phyloP scores from a whole-genome alignment of 2,797 vertebrate species.

The Vespertilio murinus region DNA sequence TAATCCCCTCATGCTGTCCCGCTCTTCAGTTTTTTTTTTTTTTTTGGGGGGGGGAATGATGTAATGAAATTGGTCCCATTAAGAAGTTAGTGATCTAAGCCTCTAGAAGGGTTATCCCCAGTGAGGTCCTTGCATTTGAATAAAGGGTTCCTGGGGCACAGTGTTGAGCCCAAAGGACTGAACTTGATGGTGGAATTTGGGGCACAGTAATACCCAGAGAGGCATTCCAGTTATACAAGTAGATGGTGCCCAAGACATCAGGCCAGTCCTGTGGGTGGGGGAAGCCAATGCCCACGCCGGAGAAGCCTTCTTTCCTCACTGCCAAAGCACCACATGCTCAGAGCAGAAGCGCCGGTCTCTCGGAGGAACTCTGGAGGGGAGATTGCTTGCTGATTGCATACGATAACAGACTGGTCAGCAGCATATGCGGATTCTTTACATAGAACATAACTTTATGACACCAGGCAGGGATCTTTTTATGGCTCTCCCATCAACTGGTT shows the following conservation, averaged over 20 bases:
- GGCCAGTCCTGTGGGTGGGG: neutral
- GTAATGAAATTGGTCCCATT: neutral
- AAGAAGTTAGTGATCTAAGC: neutral
- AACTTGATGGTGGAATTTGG: neutral
- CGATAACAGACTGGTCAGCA: constrained; percentile 19
- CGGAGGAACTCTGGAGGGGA: neutral
- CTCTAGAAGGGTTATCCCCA: neutral
- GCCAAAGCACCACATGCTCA: neutral
- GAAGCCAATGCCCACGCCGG: neutral
- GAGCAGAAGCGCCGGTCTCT: neutral
- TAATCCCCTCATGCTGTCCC: neutral
- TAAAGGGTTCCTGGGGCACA: neutral
- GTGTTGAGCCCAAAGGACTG: neutral
- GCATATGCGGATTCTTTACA: neutral
- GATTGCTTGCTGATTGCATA: neutral
- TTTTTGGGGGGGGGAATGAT: neutral
- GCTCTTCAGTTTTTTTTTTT: neutral
- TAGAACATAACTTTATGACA: constrained; percentile 43
- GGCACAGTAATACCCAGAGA: neutral
- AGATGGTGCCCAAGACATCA: neutral
- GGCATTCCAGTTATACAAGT: neutral
- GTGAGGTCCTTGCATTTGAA: neutral
- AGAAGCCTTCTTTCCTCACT: neutral
- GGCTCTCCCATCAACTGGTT: constrained; percentile 19
- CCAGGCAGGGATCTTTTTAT: constrained; percentile 43